A percentile compares a stretch with the other conserved stretches of the same genome.
phyloP scores from a whole-genome alignment of 2,888 invertebrate genomes.

The Endomychus coccineus region DNA sequence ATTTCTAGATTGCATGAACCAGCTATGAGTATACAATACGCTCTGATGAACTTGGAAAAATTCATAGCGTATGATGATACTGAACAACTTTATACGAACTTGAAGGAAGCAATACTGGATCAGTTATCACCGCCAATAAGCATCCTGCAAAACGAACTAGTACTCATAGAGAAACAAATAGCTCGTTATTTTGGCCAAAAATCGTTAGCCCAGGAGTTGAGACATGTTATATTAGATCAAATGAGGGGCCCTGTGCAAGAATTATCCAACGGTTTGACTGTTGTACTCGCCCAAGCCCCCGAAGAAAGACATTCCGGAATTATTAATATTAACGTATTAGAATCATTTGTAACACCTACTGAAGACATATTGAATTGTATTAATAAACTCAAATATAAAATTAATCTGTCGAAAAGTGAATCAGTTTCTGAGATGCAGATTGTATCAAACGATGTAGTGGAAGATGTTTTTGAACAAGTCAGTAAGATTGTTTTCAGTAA shows the following conservation, averaged over 20 bases:
- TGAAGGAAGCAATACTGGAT: slow-evolving; percentile 30
- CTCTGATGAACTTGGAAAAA: slow-evolving; percentile 37
- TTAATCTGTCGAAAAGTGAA: slow-evolving; percentile 20
- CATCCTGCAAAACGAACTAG: slow-evolving; percentile 33
- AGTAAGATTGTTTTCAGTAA: slow-evolving; percentile 39
- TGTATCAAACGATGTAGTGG: slow-evolving; percentile 33
- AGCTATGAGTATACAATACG: slow-evolving; percentile 23
- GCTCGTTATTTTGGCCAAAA: slow-evolving; percentile 35
- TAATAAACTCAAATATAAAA: slow-evolving; percentile 32
- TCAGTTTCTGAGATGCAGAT: slow-evolving; percentile 18
- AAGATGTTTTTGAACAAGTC: slow-evolving; percentile 41
- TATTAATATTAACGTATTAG: slow-evolving; percentile 28
- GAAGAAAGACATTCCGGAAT: slow-evolving; percentile 28
- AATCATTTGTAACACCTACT: slow-evolving; percentile 33
- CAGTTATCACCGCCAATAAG: slow-evolving; percentile 34
- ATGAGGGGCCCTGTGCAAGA: slow-evolving; percentile 58
- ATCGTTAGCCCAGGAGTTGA: slow-evolving; percentile 36
- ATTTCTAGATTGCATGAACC: not conserved
- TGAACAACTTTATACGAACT: slow-evolving; percentile 20
- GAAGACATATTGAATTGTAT: slow-evolving; percentile 37
- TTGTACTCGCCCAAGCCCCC: slow-evolving; percentile 35
- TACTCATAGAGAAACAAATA: slow-evolving; percentile 34
- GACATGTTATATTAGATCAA: slow-evolving; percentile 55
- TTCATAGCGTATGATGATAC: slow-evolving; percentile 26
- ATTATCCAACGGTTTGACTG: slow-evolving; percentile 53